phyloP scores from a whole-genome alignment of 2,797 vertebrate species.

The Dryobates pubescens region DNA sequence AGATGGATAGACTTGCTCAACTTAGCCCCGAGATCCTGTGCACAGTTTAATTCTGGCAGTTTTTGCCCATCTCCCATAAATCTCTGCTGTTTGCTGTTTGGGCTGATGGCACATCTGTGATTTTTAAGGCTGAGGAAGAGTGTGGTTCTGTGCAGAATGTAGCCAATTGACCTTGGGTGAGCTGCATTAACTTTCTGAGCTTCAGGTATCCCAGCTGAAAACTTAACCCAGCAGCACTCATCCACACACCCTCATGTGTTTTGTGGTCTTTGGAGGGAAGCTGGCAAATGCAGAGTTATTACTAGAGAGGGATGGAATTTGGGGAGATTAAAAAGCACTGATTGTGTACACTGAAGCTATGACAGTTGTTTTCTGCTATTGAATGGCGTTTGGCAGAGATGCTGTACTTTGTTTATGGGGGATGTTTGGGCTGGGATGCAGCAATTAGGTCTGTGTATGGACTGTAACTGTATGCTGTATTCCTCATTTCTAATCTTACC shows the following conservation, averaged over 20 bases:
- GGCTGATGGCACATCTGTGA: not conserved
- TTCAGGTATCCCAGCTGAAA: not conserved
- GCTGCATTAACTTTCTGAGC: not conserved
- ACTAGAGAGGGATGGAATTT: not conserved
- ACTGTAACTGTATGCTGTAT: not conserved
- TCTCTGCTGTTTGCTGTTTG: not conserved
- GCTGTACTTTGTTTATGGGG: not conserved
- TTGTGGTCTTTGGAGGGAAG: not conserved
- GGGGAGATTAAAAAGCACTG: not conserved
- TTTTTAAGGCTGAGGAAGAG: not conserved
- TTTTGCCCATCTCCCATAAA: not conserved
- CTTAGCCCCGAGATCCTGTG: not conserved
- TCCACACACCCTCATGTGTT: not conserved
- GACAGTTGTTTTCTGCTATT: not conserved
- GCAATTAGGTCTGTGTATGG: rapidly evolving
- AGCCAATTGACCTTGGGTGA: rapidly evolving
- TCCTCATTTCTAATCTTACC: constrained; percentile 40
- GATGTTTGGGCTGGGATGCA: rapidly evolving
- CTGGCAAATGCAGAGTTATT: not conserved
- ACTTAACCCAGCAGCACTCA: not conserved
- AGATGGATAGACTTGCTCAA: not conserved
- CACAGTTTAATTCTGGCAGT: not conserved
- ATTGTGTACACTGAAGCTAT: not conserved
- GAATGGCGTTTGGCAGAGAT: not conserved
- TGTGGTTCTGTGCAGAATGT: rapidly evolving